phyloP scores from a whole-genome alignment of 2,888 invertebrate genomes.

The Cyaniris semiargus region DNA sequence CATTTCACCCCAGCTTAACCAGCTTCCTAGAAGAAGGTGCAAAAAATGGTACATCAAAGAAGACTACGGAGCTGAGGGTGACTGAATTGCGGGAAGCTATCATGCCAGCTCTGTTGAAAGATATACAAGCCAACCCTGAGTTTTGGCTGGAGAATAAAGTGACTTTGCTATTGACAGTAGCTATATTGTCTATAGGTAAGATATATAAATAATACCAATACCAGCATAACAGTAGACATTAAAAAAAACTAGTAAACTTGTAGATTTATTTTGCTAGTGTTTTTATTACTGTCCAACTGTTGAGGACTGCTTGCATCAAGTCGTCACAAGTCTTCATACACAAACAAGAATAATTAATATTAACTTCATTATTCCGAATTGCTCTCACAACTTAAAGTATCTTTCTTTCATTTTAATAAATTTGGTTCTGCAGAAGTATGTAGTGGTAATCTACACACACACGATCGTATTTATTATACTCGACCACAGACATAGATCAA shows the following conservation, averaged over 20 bases:
- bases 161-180: conserved; percentile 84
- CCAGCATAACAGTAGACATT: not conserved
- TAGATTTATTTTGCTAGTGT: not conserved
- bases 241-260: not conserved
- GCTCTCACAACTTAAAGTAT: not conserved
- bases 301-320: too few relatives aligned
- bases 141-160: conserved; percentile 86
- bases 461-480: not conserved
- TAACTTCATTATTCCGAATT: not conserved
- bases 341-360: not conserved
- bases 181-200: conserved; percentile 84
- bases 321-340: not conserved
- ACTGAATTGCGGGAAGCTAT: conserved; percentile 85
- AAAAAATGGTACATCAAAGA: conserved; percentile 86
- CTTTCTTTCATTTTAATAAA: not conserved
- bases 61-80: conserved; percentile 83
- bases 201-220: not conserved
- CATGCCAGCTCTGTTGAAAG: conserved; percentile 78
- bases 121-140: conserved; percentile 79
- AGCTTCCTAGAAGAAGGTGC: conserved; percentile 88
- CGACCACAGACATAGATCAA: too few relatives aligned
- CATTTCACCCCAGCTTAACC: conserved; percentile 91
- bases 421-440: not conserved
- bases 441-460: too few relatives aligned
- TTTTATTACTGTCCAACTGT: too few relatives aligned